Evolutionary conservation across 1,140 invertebrate genomes (phyloP).

Genomic region (Danaus plexippus): DNA sequence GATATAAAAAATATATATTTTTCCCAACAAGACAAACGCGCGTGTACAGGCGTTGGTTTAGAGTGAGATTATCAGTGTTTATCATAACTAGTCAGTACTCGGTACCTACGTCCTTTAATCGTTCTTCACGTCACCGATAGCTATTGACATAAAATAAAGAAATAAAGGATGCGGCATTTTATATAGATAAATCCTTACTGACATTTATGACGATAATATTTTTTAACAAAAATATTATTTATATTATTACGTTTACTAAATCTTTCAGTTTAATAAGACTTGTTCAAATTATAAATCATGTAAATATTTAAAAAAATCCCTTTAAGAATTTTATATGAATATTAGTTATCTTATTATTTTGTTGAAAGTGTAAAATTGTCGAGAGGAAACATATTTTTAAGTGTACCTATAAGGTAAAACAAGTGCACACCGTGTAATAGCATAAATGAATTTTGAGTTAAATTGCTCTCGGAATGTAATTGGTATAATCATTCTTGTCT

Average conservation of each 20-base stretch:
- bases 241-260: no score
- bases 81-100: slow-evolving; percentile 59
- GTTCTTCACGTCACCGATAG: slow-evolving; percentile 57
- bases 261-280: no score
- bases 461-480: slow-evolving; percentile 18
- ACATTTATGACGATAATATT: no score
- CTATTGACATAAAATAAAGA: slow-evolving; percentile 30
- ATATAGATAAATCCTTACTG: slow-evolving; percentile 14
- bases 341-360: no score
- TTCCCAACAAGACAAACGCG: slow-evolving; percentile 34
- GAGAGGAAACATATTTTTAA: no score
- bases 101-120: slow-evolving; percentile 64
- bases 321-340: no score
- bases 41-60: slow-evolving; percentile 45
- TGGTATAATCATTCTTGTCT: slow-evolving; percentile 27
- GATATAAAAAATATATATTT: background rate
- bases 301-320: no score
- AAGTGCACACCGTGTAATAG: slow-evolving; percentile 12
- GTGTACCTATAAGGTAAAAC: slow-evolving; percentile 11
- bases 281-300: no score
- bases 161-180: slow-evolving; percentile 40
- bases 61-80: slow-evolving; percentile 67
- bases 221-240: no score
- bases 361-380: no score
- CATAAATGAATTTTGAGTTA: slow-evolving; percentile 17